Base-by-base conservation (phyloP, 2,888 invertebrate genomes). In the Fragum fragum region DNA sequence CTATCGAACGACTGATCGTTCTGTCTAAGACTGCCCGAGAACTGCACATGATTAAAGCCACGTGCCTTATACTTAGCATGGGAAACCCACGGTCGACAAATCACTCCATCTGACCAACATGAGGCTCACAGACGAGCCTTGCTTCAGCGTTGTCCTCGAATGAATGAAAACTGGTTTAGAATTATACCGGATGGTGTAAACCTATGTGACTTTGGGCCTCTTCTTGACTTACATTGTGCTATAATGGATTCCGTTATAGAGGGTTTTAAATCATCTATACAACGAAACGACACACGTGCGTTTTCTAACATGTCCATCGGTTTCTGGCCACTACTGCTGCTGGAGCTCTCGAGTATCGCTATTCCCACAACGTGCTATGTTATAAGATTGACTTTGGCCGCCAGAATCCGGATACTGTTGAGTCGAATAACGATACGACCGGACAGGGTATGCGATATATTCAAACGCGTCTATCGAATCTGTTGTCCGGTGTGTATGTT, bases 61-160 rank as follows among this genome's bases (percentile, higher is more conserved):
- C 55, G 36, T 3, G 18, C 29, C 28, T 36, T 36, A 28, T 29
- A 53, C 57, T 2, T 47, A 52, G 63, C 26, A n/a, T n/a, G n/a
- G n/a, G n/a, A n/a, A n/a, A n/a, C n/a, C n/a, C n/a, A n/a, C n/a
- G n/a, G n/a, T n/a, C 73, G 3, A 36, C 63, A 73, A 21, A 21
- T 47, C 7, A 73, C 28, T 21, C 47, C 61, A 6, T 28, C 18
- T 26, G 73, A 61, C 73, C 73, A 73, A 42, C 59, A 73, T 1
- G 23, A 55, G 39, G 39, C 28, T 61, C 42, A 18, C n/a, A 18
- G 2, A 61, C 21, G 1, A 16, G 26, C 1, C 23, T 5, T 18
- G 32, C 55, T 1, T 52, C 14, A 0, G 1, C 42, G 23, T 61
- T 39, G 26, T 32, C 47, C 28, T 61, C 73, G 16, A 73, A n/a